Conservation (phyloP, 2,797 vertebrate species). For the Sarcoramphus papa region DNA sequence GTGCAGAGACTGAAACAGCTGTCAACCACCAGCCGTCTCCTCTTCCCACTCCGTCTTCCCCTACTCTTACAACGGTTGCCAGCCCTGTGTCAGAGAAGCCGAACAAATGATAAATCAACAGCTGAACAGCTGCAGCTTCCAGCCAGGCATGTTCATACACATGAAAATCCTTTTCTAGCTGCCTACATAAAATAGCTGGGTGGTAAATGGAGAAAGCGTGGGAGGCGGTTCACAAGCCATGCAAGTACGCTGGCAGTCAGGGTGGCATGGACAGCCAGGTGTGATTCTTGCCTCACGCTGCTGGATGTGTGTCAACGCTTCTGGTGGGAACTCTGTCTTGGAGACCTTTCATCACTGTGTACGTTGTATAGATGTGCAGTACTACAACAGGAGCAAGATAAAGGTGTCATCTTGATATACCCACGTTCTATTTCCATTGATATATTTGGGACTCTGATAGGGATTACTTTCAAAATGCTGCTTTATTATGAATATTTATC, state of each 20-base stretch:
- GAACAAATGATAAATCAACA: slow-evolving; percentile 32
- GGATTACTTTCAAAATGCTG: neutral
- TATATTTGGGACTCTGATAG: neutral
- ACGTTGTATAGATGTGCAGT: neutral
- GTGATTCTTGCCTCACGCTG: neutral
- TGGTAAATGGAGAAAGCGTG: neutral
- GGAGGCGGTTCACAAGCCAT: neutral
- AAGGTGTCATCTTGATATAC: neutral
- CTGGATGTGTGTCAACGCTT: fast-evolving
- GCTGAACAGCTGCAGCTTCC: slow-evolving; percentile 53
- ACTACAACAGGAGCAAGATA: neutral
- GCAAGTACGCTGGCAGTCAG: neutral
- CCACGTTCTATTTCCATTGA: neutral
- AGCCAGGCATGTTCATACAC: neutral
- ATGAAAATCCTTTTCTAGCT: neutral
- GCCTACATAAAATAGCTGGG: neutral
- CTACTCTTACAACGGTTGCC: neutral
- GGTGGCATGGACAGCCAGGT: neutral
- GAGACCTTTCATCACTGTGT: neutral
- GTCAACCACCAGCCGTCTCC: neutral
- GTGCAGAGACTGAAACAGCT: slow-evolving; percentile 10
- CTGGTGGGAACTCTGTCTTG: fast-evolving
- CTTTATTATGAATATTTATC: neutral
- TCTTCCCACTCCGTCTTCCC: neutral
- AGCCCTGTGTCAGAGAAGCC: neutral